phyloP scores from a whole-genome alignment of 2,113 vertebrate genomes.

The Galemys pyrenaicus region DNA sequence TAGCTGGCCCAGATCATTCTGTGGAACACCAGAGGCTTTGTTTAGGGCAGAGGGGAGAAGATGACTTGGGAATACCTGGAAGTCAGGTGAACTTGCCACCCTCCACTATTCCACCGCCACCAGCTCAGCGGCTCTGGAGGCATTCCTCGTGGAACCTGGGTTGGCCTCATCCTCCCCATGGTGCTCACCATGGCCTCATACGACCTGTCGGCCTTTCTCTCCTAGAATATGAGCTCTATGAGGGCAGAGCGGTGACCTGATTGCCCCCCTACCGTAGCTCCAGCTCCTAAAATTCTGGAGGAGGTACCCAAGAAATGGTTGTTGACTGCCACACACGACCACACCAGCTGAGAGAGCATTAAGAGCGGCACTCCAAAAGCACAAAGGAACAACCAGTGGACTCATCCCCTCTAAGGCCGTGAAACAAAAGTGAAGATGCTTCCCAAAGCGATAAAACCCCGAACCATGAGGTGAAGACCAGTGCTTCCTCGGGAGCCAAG shows the following conservation, averaged over 20 bases:
- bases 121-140: background rate
- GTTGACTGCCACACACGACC: background rate
- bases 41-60: background rate
- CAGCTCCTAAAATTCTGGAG: background rate
- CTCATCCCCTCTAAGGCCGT: background rate
- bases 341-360: background rate
- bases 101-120: background rate
- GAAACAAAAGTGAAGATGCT: background rate
- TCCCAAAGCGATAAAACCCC: background rate
- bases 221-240: constrained; percentile 20
- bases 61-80: constrained; percentile 13
- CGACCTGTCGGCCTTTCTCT: background rate
- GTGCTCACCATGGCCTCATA: background rate
- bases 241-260: background rate
- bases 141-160: background rate
- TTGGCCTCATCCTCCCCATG: background rate
- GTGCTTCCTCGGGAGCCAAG: background rate
- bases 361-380: background rate
- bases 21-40: background rate
- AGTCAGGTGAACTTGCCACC: constrained; percentile 21
- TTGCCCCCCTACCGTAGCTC: background rate
- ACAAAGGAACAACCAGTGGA: background rate
- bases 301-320: background rate
- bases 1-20: constrained; percentile 13
- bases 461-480: background rate